Base-by-base conservation (phyloP, 2,113 vertebrate genomes). In the Oreochromis aureus region DNA sequence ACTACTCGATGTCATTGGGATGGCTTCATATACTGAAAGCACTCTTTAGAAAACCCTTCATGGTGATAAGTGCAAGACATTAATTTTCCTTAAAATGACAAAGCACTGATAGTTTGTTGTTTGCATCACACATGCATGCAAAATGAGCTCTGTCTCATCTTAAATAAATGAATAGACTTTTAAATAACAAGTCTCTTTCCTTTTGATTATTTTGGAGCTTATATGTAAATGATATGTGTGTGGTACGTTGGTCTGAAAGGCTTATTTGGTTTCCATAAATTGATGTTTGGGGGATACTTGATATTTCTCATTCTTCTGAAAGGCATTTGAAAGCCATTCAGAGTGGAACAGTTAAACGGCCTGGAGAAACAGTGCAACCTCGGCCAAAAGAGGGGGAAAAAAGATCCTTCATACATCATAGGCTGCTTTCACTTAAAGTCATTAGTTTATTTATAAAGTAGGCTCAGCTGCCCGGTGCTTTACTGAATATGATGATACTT, bases 201-300 rank as follows among this genome's bases (percentile, higher is more conserved):
- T 32, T 51, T 48, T 85, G 16, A 83, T 78, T 48, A 85, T 18
- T 82, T 71, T 63, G 78, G 34, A 81, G 51, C 78, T 59, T 41
- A 73, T 51, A 51, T 51, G 27, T 27, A 78, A 85, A 83, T 32
- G 27, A 19, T 5, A 73, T 39, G 53, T 55, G 69, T 78, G 73
- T 89, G 81, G 89, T 80, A 73, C 58, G 27, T 80, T 22, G 78
- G 69, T 87, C 41, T 32, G 53, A 85, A 55, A 80, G 27, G 32
- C 90, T 85, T 39, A 61, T 80, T 82, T 86, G 44, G 41, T 41
- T 83, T 80, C 86, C 82, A 84, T 81, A 89, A 83, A 89, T 82
- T 58, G n/a, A 32, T 81, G 18, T 71, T 83, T 73, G 76, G 84
- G 54, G 44, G 73, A 56, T 86, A 30, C 78, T 81, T 85, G 46